Evolutionary conservation across 2,797 vertebrate species (phyloP).

Genomic region (Anniella stebbinsi): DNA sequence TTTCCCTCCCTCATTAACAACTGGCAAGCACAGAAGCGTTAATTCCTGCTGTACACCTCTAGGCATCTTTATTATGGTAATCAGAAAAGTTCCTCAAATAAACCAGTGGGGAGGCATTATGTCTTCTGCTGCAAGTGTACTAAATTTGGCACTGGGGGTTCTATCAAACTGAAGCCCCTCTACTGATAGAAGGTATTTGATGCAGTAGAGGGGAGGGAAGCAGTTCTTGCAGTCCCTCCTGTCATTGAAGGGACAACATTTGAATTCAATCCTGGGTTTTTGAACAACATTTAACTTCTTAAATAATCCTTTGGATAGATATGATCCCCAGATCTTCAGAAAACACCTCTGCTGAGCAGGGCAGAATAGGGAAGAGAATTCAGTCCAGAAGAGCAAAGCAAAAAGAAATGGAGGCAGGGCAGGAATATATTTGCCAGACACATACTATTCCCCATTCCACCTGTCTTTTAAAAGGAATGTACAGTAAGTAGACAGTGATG

Average conservation of each 20-base stretch:
- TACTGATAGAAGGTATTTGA: neutral
- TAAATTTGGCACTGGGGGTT: neutral
- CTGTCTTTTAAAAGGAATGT: neutral
- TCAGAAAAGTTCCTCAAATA: conserved; percentile 5
- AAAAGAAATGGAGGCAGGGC: too few relatives aligned
- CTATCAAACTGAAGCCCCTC: neutral
- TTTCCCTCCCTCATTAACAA: neutral
- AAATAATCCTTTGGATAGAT: neutral
- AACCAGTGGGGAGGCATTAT: neutral
- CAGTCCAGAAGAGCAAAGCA: neutral
- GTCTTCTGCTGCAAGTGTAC: conserved; percentile 6
- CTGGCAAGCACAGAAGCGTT: neutral
- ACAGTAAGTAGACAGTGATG: neutral
- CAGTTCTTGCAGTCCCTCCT: neutral
- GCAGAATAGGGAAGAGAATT: neutral
- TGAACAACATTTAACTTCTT: neutral
- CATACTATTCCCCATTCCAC: neutral
- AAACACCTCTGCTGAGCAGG: neutral
- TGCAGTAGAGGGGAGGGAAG: neutral
- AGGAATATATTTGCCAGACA: neutral
- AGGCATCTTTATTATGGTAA: conserved; percentile 7
- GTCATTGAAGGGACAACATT: neutral
- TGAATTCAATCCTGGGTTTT: neutral
- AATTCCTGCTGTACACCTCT: conserved; percentile 14
- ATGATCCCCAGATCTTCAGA: neutral